These are phyloP conservation scores for Orchestes rusci DNA, from an alignment of 2,888 invertebrate genomes.

Conservation along the genomic window DNA sequence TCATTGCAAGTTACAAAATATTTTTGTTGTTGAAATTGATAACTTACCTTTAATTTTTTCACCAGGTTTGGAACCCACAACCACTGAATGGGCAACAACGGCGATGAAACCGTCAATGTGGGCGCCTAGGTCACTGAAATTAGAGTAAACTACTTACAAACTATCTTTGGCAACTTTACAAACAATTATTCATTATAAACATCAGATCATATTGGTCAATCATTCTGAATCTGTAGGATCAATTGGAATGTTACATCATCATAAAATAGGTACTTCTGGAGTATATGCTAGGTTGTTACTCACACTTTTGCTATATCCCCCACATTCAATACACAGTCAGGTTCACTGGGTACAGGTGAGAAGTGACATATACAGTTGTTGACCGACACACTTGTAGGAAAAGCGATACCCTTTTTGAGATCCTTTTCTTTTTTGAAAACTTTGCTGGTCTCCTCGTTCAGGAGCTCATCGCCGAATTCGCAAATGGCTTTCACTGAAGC, in stretches of 20 bases:
- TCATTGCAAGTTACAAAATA: too few species aligned
- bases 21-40: too few species aligned
- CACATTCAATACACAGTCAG: conserved; percentile 75
- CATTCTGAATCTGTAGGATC: conserved; percentile 31
- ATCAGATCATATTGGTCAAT: conserved; percentile 17
- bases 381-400: conserved; percentile 96
- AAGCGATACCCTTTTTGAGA: conserved; percentile 95
- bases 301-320: conserved; percentile 97
- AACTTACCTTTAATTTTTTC: conserved; percentile 60
- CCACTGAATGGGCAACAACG: conserved; percentile 92
- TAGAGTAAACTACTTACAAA: not conserved
- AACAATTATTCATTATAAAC: not conserved
- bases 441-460: conserved; percentile 88
- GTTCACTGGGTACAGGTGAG: conserved; percentile 91
- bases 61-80: conserved; percentile 71
- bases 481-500: conserved; percentile 88
- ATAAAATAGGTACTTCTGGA: conserved; percentile 9
- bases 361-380: conserved; percentile 99
- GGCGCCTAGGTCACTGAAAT: conserved; percentile 85
- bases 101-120: conserved; percentile 99
- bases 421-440: conserved; percentile 99
- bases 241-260: conserved; percentile 33
- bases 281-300: conserved; percentile 42
- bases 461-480: conserved; percentile 80
- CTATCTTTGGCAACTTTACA: too few species aligned